A percentile compares a stretch with the other conserved stretches of the same genome.
These are phyloP conservation scores for Spinus pinus DNA, from an alignment of 2,797 vertebrate species.

Conservation along the genomic window DNA sequence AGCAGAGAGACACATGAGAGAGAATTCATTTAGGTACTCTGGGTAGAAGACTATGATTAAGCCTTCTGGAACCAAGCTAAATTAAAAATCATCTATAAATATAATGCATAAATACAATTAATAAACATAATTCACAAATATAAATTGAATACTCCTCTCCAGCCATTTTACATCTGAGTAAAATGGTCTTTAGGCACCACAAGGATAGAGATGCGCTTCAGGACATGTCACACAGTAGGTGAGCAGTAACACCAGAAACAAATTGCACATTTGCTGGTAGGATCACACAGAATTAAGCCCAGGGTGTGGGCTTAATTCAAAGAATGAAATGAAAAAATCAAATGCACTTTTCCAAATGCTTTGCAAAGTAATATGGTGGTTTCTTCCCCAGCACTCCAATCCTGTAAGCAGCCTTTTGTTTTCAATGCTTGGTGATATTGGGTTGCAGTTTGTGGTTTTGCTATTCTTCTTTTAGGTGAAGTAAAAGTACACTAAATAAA, in stretches of 20 bases:
- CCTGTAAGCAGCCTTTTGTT: not conserved
- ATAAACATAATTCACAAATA: not conserved
- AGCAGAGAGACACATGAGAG: not conserved
- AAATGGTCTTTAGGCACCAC: not conserved
- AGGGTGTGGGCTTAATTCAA: not conserved
- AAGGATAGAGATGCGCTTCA: not conserved
- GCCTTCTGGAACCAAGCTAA: not conserved
- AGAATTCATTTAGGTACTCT: not conserved
- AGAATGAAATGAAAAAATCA: not conserved
- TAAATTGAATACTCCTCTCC: not conserved
- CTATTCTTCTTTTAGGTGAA: not conserved
- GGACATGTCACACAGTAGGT: not conserved
- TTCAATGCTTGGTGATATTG: not conserved
- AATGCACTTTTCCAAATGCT: not conserved
- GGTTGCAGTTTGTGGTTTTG: slow-evolving; percentile 7
- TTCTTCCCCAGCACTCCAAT: not conserved
- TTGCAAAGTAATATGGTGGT: not conserved
- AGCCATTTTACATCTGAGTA: not conserved
- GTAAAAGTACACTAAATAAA: not conserved
- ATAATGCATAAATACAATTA: not conserved
- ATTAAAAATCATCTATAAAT: not conserved
- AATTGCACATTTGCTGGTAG: not conserved
- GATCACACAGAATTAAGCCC: not conserved
- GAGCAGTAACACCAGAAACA: not conserved
- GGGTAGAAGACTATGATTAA: not conserved